phyloP scores from a whole-genome alignment of 2,797 vertebrate genomes.

The Enteromius argenteus region DNA sequence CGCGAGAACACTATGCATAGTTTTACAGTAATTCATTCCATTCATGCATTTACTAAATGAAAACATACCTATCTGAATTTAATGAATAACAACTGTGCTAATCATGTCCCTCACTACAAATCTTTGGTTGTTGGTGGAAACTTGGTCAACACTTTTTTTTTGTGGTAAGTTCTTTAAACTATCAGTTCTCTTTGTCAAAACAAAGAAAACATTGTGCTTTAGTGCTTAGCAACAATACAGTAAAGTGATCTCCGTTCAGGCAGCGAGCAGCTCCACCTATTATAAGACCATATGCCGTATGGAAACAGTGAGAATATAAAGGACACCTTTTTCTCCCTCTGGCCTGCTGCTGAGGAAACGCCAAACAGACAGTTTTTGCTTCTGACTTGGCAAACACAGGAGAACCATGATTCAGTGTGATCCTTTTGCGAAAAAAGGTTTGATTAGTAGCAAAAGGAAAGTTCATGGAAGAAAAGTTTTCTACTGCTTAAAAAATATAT shows the following conservation, averaged over 20 bases:
- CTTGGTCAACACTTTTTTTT: neutral
- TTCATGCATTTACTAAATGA: constrained; percentile 41
- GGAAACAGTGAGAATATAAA: constrained; percentile 45
- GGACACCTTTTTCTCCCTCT: constrained; percentile 27
- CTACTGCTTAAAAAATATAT: neutral
- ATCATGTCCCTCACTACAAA: neutral
- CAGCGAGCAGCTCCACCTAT: constrained; percentile 18
- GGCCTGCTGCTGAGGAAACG: constrained; percentile 3
- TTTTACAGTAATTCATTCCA: constrained; percentile 46
- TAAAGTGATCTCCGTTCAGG: constrained; percentile 43
- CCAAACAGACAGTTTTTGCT: constrained; percentile 19
- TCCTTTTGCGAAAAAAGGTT: neutral
- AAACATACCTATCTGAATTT: constrained; percentile 17
- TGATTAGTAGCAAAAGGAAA: neutral
- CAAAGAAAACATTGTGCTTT: constrained; percentile 52
- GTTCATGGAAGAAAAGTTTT: neutral
- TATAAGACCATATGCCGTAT: constrained; percentile 21
- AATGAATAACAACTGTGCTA: neutral
- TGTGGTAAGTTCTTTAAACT: constrained; percentile 1
- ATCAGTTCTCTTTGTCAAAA: constrained; percentile 18
- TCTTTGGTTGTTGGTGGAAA: neutral
- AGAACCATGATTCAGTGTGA: neutral
- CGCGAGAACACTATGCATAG: constrained; percentile 20
- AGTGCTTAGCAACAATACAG: constrained; percentile 58
- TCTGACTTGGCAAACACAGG: constrained; percentile 13